A percentile compares a stretch with the other conserved stretches of the same genome.
phyloP scores from a whole-genome alignment of 1,140 invertebrate species.

The Drosophila lini region DNA sequence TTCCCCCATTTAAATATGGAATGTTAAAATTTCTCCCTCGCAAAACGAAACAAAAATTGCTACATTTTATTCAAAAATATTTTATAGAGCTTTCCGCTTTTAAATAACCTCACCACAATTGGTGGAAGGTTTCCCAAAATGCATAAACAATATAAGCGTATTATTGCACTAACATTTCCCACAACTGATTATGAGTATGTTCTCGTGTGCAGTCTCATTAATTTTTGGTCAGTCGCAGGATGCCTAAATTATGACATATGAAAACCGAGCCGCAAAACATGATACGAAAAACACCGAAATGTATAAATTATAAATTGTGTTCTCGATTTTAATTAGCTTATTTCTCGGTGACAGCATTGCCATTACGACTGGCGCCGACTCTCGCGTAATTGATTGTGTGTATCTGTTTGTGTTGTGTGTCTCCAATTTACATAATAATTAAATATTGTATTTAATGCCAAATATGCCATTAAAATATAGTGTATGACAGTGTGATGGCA shows the following conservation, averaged over 20 bases:
- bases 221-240: conserved; percentile 1
- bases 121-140: not conserved
- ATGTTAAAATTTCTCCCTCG: not conserved
- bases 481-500: not conserved
- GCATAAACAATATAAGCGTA: not conserved
- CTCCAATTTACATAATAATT: conserved; percentile 16
- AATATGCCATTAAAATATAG: not conserved
- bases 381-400: conserved; percentile 3
- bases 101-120: not conserved
- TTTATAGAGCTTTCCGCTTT: no score
- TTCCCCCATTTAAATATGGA: no score
- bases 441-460: not conserved
- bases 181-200: not conserved
- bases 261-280: conserved; percentile 31
- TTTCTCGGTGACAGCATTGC: conserved; percentile 23
- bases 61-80: not conserved
- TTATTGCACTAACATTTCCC: conserved; percentile 1
- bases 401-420: not conserved
- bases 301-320: conserved; percentile 32
- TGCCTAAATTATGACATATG: conserved; percentile 28
- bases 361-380: conserved; percentile 2
- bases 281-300: conserved; percentile 27
- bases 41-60: not conserved
- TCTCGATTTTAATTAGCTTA: conserved; percentile 51
- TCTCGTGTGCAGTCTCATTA: conserved; percentile 7